Percentiles rank a stretch among this genome's conserved stretches.
Conservation (phyloP, 2,888 invertebrate species). For the Smittia sp. region DNA sequence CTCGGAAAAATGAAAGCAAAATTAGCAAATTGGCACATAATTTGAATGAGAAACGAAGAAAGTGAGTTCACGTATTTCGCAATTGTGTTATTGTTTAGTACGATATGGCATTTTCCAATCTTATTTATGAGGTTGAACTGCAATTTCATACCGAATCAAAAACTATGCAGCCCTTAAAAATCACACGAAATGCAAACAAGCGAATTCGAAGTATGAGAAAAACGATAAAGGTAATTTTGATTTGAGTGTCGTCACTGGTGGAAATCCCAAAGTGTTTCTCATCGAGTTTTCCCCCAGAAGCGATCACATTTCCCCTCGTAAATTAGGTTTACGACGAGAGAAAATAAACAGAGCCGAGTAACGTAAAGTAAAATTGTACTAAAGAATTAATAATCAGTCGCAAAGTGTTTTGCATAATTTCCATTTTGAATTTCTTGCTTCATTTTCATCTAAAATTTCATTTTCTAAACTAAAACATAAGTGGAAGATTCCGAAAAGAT, state of each 20-base stretch:
- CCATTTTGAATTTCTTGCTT: neutral
- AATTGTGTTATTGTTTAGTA: neutral
- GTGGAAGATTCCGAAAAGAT: neutral
- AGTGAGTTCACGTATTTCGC: neutral
- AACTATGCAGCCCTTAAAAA: neutral
- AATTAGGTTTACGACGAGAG: neutral
- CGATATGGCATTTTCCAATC: constrained; percentile 11
- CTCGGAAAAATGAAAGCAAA: constrained; percentile 1
- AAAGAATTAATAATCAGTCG: constrained; percentile 17
- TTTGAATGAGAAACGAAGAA: neutral
- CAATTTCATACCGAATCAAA: constrained; percentile 5
- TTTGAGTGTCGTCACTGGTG: neutral
- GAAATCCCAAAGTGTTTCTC: no score
- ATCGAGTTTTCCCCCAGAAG: no score
- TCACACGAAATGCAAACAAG: neutral
- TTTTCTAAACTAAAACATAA: constrained; percentile 1
- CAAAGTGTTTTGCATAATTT: neutral
- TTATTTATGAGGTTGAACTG: neutral
- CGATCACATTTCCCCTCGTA: no score
- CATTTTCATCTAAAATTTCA: constrained; percentile 2
- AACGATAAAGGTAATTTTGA: neutral
- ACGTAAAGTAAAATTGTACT: constrained; percentile 23
- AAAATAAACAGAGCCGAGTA: neutral
- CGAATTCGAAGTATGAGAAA: neutral
- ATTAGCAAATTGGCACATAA: constrained; percentile 20